These are phyloP conservation scores for Matsumurasca onukii DNA, from an alignment of 1,140 invertebrate genomes.

Conservation along the genomic window DNA sequence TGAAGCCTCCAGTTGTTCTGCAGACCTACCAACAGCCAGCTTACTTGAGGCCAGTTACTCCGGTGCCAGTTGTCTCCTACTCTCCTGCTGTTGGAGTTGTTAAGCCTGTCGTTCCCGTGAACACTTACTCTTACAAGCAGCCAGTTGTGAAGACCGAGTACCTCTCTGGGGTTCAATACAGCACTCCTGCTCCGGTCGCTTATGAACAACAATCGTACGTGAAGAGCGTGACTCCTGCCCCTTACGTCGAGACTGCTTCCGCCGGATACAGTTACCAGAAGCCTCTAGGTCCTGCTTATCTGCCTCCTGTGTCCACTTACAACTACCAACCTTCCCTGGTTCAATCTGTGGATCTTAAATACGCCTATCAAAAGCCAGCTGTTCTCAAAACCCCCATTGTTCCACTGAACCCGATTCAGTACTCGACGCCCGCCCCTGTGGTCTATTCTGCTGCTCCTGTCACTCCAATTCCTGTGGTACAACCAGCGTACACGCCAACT, in stretches of 20 bases:
- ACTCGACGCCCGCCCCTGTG: conserved; percentile 13
- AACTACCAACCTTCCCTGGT: conserved; percentile 41
- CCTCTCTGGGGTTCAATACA: conserved; percentile 8
- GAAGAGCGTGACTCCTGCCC: conserved; percentile 7
- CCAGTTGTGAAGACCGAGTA: conserved; percentile 26
- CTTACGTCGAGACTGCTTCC: background rate
- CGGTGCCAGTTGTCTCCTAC: conserved; percentile 15
- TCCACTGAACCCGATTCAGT: conserved; percentile 25
- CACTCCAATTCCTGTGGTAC: background rate
- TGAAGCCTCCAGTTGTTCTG: background rate
- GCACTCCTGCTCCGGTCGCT: background rate
- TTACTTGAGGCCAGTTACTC: conserved; percentile 21
- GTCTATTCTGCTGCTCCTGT: background rate
- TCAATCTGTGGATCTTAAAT: conserved; percentile 21
- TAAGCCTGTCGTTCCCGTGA: conserved; percentile 34
- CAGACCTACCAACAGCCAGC: conserved; percentile 6
- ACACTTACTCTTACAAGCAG: conserved; percentile 34
- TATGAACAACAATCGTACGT: conserved; percentile 9
- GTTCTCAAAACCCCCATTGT: conserved; percentile 22
- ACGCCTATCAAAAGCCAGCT: conserved; percentile 22
- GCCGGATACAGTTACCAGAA: conserved; percentile 14
- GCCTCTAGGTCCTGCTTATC: background rate
- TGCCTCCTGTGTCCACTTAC: conserved; percentile 7
- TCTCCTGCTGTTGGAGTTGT: conserved; percentile 31
- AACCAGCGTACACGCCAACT: conserved; percentile 1